Base-by-base conservation (phyloP, 2,113 vertebrate species). In the Tapirus terrestris region DNA sequence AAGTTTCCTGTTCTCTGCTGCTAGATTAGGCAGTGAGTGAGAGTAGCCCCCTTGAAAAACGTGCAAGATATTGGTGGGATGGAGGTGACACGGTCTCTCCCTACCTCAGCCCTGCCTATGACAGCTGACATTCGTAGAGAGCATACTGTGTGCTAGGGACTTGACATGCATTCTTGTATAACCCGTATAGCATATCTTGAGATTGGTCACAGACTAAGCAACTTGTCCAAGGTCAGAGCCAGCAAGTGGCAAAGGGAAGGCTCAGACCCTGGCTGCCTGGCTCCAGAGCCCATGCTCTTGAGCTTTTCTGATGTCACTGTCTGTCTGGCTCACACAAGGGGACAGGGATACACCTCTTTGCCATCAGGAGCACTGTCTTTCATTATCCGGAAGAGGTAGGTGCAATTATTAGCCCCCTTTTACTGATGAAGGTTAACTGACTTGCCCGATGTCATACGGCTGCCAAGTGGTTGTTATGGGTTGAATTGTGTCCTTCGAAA, bases 101-200 rank as follows among this genome's bases (percentile, higher is more conserved):
- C 39, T 43, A 1, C 29, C 9, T 17, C 48, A 5, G 81, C 48
- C 11, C 61, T 33, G 96, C 61, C 31, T 1, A 0, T 8, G 27
- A 4, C 12, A 1, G 75, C 29, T 13, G 23, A 5, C 29, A 1
- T 45, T 81, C 1, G 0, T 3, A 20, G 87, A 60, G 72, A n/a
- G 36, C 31, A 18, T 3, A 0, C 43, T 20, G 16, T 31, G 36
- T 43, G 13, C 77, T 17, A 1, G 48, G 56, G 67, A 4, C 67
- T 25, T 3, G 12, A 5, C 2, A 0, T 21, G 51, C 58, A 1
- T 18, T 12, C 2, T 17, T 1, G 10, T 68, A 5, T 13, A 5
- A 27, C 29, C 7, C 2, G 5, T 4, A 2, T 14, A 4, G 3
- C 33, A 2, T 16, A 4, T 14, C 72, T 43, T n/a, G 73, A 83